A percentile compares a stretch with the other conserved stretches of the same genome.
Conservation (phyloP, 2,797 vertebrate species). For the Eidolon dupreanum region DNA sequence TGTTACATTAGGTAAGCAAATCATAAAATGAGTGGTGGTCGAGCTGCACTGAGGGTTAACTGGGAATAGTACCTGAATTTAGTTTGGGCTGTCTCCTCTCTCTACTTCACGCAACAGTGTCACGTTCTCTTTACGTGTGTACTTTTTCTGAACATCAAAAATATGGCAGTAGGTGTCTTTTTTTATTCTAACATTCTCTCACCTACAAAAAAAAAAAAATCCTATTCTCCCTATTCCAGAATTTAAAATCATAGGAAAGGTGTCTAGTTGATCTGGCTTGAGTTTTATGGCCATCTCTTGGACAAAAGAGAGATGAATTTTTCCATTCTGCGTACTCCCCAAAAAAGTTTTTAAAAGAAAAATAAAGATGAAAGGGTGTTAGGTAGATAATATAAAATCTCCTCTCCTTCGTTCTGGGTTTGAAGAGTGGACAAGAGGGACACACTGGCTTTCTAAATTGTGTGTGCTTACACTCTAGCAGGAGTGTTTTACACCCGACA, state of each 20-base stretch:
- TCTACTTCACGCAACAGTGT: background rate
- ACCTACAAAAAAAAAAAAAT: background rate
- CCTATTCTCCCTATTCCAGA: background rate
- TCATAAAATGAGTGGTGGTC: background rate
- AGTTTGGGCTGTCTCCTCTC: background rate
- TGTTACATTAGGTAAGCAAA: background rate
- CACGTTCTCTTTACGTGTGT: background rate
- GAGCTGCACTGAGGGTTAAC: background rate
- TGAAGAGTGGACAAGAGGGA: no score
- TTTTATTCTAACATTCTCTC: background rate
- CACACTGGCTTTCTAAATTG: background rate
- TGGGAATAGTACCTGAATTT: background rate
- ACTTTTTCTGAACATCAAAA: background rate
- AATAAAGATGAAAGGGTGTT: background rate
- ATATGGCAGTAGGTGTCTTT: background rate
- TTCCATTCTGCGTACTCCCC: background rate
- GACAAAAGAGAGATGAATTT: background rate
- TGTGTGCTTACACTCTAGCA: no score
- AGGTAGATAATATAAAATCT: background rate
- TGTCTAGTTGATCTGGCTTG: background rate
- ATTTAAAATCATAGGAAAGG: background rate
- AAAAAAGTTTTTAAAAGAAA: background rate
- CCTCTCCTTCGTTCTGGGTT: rapidly evolving
- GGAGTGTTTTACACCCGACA: rapidly evolving
- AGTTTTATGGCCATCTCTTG: background rate